Evolutionary conservation across 2,113 vertebrate genomes (phyloP).

Genomic region (Leptocoma aspasia): DNA sequence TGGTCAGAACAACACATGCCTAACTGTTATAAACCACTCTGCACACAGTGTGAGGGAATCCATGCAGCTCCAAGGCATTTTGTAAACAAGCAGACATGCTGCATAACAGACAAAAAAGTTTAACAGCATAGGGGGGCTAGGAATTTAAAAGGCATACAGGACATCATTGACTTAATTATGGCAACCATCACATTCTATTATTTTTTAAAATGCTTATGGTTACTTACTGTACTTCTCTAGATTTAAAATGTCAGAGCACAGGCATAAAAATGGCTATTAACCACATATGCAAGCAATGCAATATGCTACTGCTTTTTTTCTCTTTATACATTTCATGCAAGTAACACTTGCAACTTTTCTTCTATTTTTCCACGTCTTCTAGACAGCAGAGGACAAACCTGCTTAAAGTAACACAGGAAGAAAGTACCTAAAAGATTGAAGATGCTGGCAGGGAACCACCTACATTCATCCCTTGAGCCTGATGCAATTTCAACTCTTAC

Average conservation of each 20-base stretch:
- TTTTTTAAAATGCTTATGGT: neutral
- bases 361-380: neutral
- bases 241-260: neutral
- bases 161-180: neutral
- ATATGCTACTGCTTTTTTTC: neutral
- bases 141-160: neutral
- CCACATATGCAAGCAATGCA: neutral
- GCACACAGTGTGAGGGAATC: neutral
- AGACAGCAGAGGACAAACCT: neutral
- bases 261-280: neutral
- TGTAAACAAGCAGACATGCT: conserved; percentile 4
- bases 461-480: neutral
- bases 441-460: neutral
- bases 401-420: neutral
- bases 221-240: neutral
- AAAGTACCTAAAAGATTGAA: neutral
- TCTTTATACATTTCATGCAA: neutral
- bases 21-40: neutral
- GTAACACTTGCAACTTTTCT: neutral
- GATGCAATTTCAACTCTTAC: neutral
- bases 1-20: neutral
- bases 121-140: neutral
- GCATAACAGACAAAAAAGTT: neutral
- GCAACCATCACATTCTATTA: neutral
- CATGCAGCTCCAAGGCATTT: neutral